A percentile compares a stretch with the other conserved stretches of the same genome.
phyloP scores from a whole-genome alignment of 2,888 invertebrate genomes.

The Chrysina gloriosa region DNA sequence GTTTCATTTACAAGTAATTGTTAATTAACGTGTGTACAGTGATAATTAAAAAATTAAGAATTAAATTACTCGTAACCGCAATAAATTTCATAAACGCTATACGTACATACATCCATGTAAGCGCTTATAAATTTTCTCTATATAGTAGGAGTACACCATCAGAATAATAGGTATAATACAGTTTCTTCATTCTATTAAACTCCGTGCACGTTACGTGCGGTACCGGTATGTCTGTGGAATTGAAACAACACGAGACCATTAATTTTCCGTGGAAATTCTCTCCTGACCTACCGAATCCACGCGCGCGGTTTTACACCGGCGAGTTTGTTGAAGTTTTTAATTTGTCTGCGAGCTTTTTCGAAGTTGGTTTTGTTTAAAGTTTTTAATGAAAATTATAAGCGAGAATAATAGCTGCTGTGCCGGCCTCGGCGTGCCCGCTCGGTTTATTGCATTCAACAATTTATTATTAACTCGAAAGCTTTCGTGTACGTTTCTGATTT shows the following conservation, averaged over 20 bases:
- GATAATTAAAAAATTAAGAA: background rate
- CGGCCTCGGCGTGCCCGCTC: background rate
- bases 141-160: background rate
- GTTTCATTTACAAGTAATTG: too few relatives aligned
- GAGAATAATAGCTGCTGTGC: slow-evolving; percentile 1
- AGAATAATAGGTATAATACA: slow-evolving; percentile 3
- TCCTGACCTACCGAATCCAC: slow-evolving; percentile 3
- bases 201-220: background rate
- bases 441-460: background rate
- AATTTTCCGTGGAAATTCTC: slow-evolving; percentile 6
- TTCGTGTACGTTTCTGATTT: background rate
- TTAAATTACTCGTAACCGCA: background rate
- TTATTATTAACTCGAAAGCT: slow-evolving; percentile 7
- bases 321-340: slow-evolving; percentile 21
- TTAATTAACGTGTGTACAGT: too few relatives aligned
- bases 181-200: slow-evolving; percentile 4
- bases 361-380: slow-evolving; percentile 29
- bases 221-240: background rate
- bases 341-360: slow-evolving; percentile 27
- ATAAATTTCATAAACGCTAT: background rate
- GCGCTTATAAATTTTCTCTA: background rate
- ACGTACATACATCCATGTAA: background rate
- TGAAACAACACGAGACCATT: slow-evolving; percentile 13
- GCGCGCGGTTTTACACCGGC: background rate
- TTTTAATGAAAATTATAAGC: slow-evolving; percentile 22